Percentiles rank a stretch among this genome's conserved stretches.
Conservation (phyloP, 2,888 invertebrate species). For the Cotesia congregata region DNA sequence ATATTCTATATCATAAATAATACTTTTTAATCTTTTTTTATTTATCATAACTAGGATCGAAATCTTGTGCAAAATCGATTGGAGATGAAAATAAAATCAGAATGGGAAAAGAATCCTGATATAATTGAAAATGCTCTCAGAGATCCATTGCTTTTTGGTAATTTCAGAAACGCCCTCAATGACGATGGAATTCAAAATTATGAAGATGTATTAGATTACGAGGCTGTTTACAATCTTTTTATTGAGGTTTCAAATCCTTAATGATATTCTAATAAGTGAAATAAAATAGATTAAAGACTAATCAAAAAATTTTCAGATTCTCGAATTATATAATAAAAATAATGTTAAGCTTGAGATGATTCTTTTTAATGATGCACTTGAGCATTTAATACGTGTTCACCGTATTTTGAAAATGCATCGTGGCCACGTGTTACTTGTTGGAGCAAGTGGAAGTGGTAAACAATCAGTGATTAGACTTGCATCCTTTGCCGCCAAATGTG, state of each 20-base stretch:
- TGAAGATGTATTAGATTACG: constrained; percentile 91
- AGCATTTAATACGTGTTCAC: constrained; percentile 90
- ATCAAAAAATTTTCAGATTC: constrained; percentile 73
- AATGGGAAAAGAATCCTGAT: constrained; percentile 71
- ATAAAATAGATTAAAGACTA: background rate
- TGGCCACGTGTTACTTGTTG: constrained; percentile 88
- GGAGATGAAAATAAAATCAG: constrained; percentile 74
- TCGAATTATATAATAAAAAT: constrained; percentile 88
- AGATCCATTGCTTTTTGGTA: constrained; percentile 90
- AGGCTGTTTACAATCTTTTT: constrained; percentile 88
- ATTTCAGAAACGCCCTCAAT: constrained; percentile 87
- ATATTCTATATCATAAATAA: constrained; percentile 5
- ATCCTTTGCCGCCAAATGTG: constrained; percentile 87
- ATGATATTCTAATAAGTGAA: background rate
- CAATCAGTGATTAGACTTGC: constrained; percentile 85
- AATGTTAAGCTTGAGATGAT: constrained; percentile 83
- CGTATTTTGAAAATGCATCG: constrained; percentile 86
- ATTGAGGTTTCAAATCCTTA: constrained; percentile 78
- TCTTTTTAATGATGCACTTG: constrained; percentile 91
- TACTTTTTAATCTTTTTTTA: constrained; percentile 18
- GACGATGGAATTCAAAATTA: constrained; percentile 86
- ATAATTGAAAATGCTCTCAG: constrained; percentile 79
- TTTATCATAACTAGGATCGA: constrained; percentile 74
- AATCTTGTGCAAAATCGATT: constrained; percentile 76
- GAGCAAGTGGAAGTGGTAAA: constrained; percentile 93